These are phyloP conservation scores for Eurystomus glaucurus DNA, from an alignment of 2,797 vertebrate species.

Conservation along the genomic window DNA sequence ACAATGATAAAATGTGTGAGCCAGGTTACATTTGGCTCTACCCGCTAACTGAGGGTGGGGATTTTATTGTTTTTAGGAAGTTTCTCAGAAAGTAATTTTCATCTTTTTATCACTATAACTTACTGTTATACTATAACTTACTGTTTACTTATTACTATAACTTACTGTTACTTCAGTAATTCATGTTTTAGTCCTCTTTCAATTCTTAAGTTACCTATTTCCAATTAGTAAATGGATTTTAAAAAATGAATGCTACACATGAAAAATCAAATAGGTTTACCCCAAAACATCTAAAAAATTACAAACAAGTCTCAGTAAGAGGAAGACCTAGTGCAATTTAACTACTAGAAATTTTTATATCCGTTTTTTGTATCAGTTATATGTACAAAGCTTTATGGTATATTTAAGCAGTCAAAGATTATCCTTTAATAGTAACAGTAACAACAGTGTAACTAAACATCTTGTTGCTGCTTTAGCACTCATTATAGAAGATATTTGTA, in stretches of 20 bases:
- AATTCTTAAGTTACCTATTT: neutral
- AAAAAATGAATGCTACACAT: neutral
- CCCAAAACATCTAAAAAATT: neutral
- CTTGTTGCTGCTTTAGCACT: neutral
- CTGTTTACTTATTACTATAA: neutral
- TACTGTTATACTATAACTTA: neutral
- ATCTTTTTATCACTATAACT: neutral
- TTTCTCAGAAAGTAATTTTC: neutral
- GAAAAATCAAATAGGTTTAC: neutral
- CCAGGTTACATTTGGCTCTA: neutral
- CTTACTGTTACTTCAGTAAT: neutral
- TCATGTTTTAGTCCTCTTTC: neutral
- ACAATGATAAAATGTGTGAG: neutral
- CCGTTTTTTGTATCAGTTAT: neutral
- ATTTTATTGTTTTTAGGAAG: neutral
- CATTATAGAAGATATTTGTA: neutral
- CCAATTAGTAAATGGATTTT: neutral
- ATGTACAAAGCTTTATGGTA: neutral
- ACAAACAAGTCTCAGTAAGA: neutral
- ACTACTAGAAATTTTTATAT: neutral
- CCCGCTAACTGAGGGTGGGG: accelerated
- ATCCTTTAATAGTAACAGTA: neutral
- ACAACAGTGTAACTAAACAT: neutral
- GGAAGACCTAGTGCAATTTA: neutral
- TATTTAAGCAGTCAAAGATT: neutral